Base-by-base conservation (phyloP, 2,113 vertebrate species). In the Chloebia gouldiae region DNA sequence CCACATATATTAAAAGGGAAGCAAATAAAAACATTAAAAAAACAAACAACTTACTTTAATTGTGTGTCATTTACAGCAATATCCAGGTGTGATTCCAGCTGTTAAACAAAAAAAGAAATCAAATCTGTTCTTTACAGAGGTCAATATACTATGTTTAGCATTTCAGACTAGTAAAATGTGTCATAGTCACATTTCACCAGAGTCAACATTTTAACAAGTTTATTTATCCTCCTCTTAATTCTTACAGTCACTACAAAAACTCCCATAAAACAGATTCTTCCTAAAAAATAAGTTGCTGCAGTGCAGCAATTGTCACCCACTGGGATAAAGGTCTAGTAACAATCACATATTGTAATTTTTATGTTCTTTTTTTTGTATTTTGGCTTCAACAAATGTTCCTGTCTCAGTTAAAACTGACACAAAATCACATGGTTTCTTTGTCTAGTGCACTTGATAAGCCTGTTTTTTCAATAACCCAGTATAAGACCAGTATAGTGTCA, bases 1-100 rank as follows among this genome's bases (percentile, higher is more conserved):
- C 6, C 15, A 33, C 6, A 7, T 49, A 27, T 53, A 85, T 37
- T 65, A 76, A 65, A 92, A 86, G 47, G 18, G 88, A 88, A 81
- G 39, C 31, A 70, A 88, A 73, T 11, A 16, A 70, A 60, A 79
- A 30, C 28, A 60, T 28, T 20, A 70, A 60, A 23, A 37, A 39
- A 3, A 0, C 4, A 68, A 54, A n/a, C 79, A 61, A 21, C 98
- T 97, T 97, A 98, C 98, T 95, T 96, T 68, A 98, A 94, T 78
- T 64, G 91, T 76, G 92, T 94, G 64, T 96, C 88, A 93, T 59
- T 96, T 94, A 98, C 70, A 75, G 96, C 80, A 89, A 98, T 97
- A 80, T 98, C 98, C 97, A 98, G 95, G 42, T 97, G 92, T 60
- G 95, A 96, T 96, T 98, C 98, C 90, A 98, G 94, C 98, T 98